Conservation (phyloP, 2,113 vertebrate species). For the Elgaria multicarinata region DNA sequence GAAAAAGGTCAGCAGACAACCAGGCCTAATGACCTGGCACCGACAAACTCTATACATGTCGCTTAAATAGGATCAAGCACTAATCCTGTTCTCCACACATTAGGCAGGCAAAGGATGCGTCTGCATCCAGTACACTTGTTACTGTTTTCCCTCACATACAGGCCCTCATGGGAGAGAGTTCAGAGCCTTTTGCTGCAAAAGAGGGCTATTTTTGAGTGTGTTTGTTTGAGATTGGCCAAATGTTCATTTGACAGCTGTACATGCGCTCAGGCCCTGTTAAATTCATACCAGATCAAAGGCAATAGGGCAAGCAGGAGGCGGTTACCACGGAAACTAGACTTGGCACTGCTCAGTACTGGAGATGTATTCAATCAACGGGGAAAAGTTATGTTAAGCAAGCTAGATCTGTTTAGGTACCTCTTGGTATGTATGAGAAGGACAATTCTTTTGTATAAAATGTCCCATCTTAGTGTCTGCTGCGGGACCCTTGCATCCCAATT, state of each 20-base stretch:
- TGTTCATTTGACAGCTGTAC: constrained; percentile 14
- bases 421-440: neutral
- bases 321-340: constrained; percentile 36
- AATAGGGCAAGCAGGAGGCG: neutral
- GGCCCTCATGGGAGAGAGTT: rapidly evolving
- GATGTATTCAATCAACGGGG: neutral
- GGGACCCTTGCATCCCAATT: neutral
- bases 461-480: neutral
- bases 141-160: neutral
- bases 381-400: constrained; percentile 8
- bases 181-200: neutral
- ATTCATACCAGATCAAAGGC: constrained; percentile 23
- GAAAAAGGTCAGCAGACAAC: constrained; percentile 2
- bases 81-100: constrained; percentile 49
- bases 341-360: neutral
- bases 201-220: neutral
- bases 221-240: constrained; percentile 21
- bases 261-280: constrained; percentile 1
- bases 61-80: constrained; percentile 36
- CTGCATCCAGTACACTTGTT: neutral
- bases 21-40: neutral
- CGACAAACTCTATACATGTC: neutral
- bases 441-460: neutral
- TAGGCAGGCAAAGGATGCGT: constrained; percentile 6
- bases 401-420: neutral